Conservation (phyloP, 2,888 invertebrate species). For the Lasioglossum figueresi region DNA sequence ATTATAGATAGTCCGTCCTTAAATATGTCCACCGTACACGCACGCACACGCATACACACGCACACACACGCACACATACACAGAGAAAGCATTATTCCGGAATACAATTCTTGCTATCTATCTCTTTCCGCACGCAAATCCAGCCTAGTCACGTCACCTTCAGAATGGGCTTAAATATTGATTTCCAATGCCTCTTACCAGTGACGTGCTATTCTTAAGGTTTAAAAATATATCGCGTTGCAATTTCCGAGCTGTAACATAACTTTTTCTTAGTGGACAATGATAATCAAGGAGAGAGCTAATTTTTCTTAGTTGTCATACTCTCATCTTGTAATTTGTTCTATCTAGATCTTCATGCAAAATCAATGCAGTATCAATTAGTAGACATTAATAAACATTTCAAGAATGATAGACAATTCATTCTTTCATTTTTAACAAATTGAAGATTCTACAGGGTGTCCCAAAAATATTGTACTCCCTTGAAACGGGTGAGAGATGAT, state of each 20-base stretch:
- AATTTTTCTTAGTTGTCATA: too few relatives aligned
- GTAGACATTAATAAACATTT: too few relatives aligned
- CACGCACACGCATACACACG: neutral
- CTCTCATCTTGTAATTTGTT: too few relatives aligned
- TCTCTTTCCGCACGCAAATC: slow-evolving; percentile 70
- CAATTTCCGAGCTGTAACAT: slow-evolving; percentile 29
- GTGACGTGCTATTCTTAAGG: slow-evolving; percentile 67
- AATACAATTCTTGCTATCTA: slow-evolving; percentile 65
- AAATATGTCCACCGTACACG: slow-evolving; percentile 34
- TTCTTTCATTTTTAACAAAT: too few relatives aligned
- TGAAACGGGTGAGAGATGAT: too few relatives aligned
- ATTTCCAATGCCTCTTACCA: slow-evolving; percentile 71
- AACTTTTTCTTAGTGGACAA: slow-evolving; percentile 35
- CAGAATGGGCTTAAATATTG: slow-evolving; percentile 72
- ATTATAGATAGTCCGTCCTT: slow-evolving; percentile 40
- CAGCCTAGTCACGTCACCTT: slow-evolving; percentile 71
- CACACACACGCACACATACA: neutral
- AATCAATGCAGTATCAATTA: too few relatives aligned
- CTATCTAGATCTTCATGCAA: too few relatives aligned
- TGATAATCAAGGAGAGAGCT: neutral
- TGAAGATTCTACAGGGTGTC: too few relatives aligned
- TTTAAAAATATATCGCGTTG: slow-evolving; percentile 65
- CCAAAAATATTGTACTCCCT: too few relatives aligned
- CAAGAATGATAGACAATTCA: too few relatives aligned
- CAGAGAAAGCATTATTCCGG: slow-evolving; percentile 61